A percentile compares a stretch with the other conserved stretches of the same genome.
These are phyloP conservation scores for Ormyrus thymus DNA, from an alignment of 2,888 invertebrate species.

Conservation along the genomic window DNA sequence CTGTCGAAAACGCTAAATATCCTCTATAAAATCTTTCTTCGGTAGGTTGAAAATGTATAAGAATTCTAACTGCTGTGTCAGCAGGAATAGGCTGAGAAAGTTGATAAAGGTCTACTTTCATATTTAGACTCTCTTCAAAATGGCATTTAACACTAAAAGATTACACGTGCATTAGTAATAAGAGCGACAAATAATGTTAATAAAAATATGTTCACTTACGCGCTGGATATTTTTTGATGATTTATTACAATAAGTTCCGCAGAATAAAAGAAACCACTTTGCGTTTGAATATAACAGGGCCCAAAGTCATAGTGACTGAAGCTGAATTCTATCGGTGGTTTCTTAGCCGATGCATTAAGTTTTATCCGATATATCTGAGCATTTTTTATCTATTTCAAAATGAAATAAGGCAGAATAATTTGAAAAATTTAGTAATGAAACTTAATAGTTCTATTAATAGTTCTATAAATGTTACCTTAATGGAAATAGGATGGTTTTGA, in stretches of 20 bases:
- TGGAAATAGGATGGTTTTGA: neutral
- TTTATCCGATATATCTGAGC: slow-evolving; percentile 80
- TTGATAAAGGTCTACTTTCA: slow-evolving; percentile 76
- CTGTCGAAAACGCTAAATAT: slow-evolving; percentile 75
- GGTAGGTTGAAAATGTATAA: slow-evolving; percentile 78
- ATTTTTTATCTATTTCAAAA: slow-evolving; percentile 77
- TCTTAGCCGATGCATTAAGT: slow-evolving; percentile 78
- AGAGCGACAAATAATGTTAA: neutral
- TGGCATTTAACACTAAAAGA: slow-evolving; percentile 76
- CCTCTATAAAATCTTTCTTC: slow-evolving; percentile 76
- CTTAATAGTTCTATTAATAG: neutral
- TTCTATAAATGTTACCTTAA: slow-evolving; percentile 30
- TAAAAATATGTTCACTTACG: slow-evolving; percentile 62
- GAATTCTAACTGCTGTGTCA: slow-evolving; percentile 74
- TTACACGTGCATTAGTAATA: slow-evolving; percentile 11
- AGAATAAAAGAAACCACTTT: slow-evolving; percentile 75
- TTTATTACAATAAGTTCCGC: slow-evolving; percentile 72
- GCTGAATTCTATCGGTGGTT: slow-evolving; percentile 79
- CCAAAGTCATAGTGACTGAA: slow-evolving; percentile 81
- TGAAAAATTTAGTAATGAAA: neutral
- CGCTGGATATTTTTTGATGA: slow-evolving; percentile 65
- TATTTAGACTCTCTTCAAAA: slow-evolving; percentile 75
- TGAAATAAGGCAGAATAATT: neutral
- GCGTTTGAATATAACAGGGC: slow-evolving; percentile 79
- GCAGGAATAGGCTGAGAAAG: slow-evolving; percentile 73